Evolutionary conservation across 2,113 vertebrate species (phyloP).

Genomic region (Proteles cristata): DNA sequence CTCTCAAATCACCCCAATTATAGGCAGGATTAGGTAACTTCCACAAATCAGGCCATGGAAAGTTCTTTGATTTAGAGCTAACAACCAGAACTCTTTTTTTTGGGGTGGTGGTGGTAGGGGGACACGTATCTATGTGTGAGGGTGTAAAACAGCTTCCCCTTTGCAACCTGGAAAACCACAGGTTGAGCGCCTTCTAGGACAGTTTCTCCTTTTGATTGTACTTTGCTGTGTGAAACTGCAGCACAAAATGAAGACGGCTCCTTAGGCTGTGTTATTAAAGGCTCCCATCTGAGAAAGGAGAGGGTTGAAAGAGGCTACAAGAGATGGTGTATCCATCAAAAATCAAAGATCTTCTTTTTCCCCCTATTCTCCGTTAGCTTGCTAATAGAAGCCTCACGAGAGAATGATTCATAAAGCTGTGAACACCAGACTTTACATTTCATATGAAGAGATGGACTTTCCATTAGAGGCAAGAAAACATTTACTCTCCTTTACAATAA

Average conservation of each 20-base stretch:
- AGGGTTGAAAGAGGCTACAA: background rate
- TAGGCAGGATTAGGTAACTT: slow-evolving; percentile 58
- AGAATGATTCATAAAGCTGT: background rate
- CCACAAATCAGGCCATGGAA: slow-evolving; percentile 61
- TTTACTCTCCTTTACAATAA: slow-evolving; percentile 49
- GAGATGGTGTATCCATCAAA: background rate
- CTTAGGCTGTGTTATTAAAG: background rate
- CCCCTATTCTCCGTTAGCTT: background rate
- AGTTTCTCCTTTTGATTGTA: background rate
- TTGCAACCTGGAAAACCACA: background rate
- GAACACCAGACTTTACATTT: slow-evolving; percentile 36
- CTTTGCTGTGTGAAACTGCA: background rate
- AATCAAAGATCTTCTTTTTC: background rate
- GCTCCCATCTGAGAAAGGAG: background rate
- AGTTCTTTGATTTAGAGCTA: slow-evolving; percentile 42
- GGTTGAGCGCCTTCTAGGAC: background rate
- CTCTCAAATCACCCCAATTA: slow-evolving; percentile 69
- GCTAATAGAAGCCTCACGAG: slow-evolving; percentile 18
- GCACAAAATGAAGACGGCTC: background rate
- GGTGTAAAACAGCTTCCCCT: background rate
- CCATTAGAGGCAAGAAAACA: slow-evolving; percentile 3
- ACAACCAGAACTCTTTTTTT: background rate
- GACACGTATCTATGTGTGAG: background rate
- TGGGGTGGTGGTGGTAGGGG: accelerated
- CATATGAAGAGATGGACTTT: slow-evolving; percentile 39